A percentile compares a stretch with the other conserved stretches of the same genome.
phyloP scores from a whole-genome alignment of 2,797 vertebrate species.

The Manis javanica region DNA sequence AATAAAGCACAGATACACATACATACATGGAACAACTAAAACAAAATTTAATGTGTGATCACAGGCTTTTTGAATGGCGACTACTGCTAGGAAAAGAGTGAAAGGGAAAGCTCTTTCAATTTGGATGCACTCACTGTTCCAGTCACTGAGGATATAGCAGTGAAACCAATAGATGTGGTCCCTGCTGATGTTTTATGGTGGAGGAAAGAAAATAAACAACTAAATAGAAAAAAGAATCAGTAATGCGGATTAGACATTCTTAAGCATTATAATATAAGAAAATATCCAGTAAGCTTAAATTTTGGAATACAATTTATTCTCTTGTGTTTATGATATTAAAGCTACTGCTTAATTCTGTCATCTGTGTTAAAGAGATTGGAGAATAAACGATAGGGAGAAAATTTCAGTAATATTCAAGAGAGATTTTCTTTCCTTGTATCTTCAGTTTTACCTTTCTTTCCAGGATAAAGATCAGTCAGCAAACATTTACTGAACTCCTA shows the following conservation, averaged over 20 bases:
- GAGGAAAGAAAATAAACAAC: no score
- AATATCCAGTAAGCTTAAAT: conserved; percentile 45
- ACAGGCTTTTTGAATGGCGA: no score
- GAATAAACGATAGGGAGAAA: conserved; percentile 3
- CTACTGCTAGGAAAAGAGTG: no score
- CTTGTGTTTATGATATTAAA: conserved; percentile 17
- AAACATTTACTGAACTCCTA: conserved; percentile 2
- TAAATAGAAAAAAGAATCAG: no score
- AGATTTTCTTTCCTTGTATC: conserved; percentile 36
- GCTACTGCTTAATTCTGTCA: conserved; percentile 34
- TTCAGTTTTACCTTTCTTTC: conserved; percentile 24
- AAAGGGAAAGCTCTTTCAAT: no score
- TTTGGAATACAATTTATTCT: conserved; percentile 31
- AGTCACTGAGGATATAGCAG: no score
- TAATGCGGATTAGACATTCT: conserved; percentile 17
- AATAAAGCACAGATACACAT: no score
- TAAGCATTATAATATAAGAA: conserved; percentile 35
- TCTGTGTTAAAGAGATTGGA: not conserved
- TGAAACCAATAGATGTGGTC: not conserved
- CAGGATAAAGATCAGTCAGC: not conserved
- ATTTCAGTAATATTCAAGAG: not conserved
- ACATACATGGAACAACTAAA: no score
- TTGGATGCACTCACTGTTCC: no score
- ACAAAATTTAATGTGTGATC: no score
- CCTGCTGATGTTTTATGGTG: conserved; percentile 19